Conservation (phyloP, 2,888 invertebrate species). For the Drosophila trichaetosa region DNA sequence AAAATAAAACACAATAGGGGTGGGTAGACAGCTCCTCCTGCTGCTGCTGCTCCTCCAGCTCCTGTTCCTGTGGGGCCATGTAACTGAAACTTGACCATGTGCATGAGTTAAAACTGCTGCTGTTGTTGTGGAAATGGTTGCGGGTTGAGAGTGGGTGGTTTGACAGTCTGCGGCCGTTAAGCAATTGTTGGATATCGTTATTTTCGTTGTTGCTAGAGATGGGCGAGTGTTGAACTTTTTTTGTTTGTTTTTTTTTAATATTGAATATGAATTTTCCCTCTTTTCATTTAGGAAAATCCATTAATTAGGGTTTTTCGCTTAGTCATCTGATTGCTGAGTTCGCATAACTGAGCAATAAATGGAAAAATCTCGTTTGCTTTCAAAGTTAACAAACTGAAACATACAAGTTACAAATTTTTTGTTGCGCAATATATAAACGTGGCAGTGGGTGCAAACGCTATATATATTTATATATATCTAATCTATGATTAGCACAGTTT, state of each 20-base stretch:
- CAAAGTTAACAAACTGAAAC: neutral
- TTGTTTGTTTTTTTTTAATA: neutral
- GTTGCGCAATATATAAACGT: neutral
- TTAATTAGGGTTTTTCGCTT: neutral
- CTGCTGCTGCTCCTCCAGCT: slow-evolving; percentile 9
- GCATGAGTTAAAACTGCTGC: slow-evolving; percentile 34
- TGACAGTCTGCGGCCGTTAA: slow-evolving; percentile 21
- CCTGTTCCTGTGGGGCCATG: slow-evolving; percentile 30
- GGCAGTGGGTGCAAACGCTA: neutral
- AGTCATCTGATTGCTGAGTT: neutral
- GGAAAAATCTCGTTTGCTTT: neutral
- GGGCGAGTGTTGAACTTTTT: neutral
- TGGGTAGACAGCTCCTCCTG: slow-evolving; percentile 6
- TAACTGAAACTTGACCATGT: slow-evolving; percentile 63
- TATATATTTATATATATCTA: neutral
- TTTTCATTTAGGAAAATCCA: neutral
- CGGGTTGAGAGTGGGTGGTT: neutral
- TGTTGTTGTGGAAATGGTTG: slow-evolving; percentile 5
- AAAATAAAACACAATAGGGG: slow-evolving; percentile 45
- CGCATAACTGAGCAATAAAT: neutral
- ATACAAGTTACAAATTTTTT: neutral
- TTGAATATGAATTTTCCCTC: neutral
- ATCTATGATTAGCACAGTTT: neutral
- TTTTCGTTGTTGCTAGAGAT: slow-evolving; percentile 17
- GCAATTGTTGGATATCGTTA: slow-evolving; percentile 22